A percentile compares a stretch with the other conserved stretches of the same genome.
These are phyloP conservation scores for Notechis scutatus DNA, from an alignment of 2,113 vertebrate species.

Conservation along the genomic window DNA sequence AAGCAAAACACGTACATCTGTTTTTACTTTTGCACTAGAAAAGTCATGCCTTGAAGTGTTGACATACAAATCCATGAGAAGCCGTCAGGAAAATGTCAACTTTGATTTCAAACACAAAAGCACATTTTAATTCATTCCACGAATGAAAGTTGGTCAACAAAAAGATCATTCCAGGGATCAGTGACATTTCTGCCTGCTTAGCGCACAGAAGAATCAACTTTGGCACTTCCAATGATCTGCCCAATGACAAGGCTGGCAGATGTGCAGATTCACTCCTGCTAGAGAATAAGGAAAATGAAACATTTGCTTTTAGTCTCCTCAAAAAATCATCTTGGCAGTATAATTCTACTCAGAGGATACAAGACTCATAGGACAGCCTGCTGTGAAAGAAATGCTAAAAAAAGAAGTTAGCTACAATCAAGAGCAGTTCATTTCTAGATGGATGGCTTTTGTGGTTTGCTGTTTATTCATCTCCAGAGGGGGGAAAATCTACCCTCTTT, in stretches of 20 bases:
- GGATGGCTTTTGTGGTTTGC: background rate
- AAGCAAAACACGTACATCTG: too few relatives aligned
- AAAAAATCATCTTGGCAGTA: slow-evolving; percentile 5
- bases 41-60: background rate
- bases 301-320: slow-evolving; percentile 51
- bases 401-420: background rate
- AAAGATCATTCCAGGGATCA: slow-evolving; percentile 12
- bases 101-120: slow-evolving; percentile 12
- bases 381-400: background rate
- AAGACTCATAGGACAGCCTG: background rate
- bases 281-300: slow-evolving; percentile 35
- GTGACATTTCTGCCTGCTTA: slow-evolving; percentile 24
- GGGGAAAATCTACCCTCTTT: background rate
- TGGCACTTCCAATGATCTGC: background rate
- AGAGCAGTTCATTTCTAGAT: background rate
- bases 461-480: background rate
- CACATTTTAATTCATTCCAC: background rate
- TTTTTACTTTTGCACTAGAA: background rate
- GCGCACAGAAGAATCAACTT: background rate
- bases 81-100: slow-evolving; percentile 9
- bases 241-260: background rate
- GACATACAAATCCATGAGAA: background rate
- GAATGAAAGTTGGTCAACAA: slow-evolving; percentile 15
- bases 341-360: background rate
- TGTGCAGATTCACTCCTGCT: background rate